Evolutionary conservation across 1,140 invertebrate species (phyloP).

Genomic region (Ceratina australensis): DNA sequence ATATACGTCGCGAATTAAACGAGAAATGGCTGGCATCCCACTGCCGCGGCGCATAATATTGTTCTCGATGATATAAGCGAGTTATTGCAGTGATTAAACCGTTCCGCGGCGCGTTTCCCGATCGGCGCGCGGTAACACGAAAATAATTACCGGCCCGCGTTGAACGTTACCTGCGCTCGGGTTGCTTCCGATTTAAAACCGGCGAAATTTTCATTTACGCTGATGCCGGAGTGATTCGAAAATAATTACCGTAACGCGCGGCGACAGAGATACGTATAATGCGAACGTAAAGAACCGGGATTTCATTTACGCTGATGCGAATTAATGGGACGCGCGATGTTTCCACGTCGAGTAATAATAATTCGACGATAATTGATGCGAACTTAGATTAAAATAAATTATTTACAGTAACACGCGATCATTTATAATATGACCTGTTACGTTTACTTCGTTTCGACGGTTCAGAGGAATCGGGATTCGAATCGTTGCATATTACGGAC

Average conservation of each 20-base stretch:
- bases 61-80: conserved; percentile 1
- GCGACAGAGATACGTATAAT: background rate
- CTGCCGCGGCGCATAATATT: conserved; percentile 22
- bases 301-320: conserved; percentile 1
- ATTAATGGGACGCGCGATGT: background rate
- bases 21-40: conserved; percentile 16
- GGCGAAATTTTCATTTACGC: conserved; percentile 5
- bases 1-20: conserved; percentile 34
- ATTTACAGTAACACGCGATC: background rate
- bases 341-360: background rate
- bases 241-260: background rate
- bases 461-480: no score
- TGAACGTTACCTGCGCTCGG: background rate
- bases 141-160: background rate
- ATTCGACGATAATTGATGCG: background rate
- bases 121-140: background rate
- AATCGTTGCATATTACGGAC: background rate
- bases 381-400: background rate
- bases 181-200: background rate
- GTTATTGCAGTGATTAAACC: conserved; percentile 34
- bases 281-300: background rate
- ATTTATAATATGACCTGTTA: no score
- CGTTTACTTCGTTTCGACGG: no score
- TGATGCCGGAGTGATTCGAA: background rate
- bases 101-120: background rate